These are phyloP conservation scores for Trachelus iudaicus DNA, from an alignment of 2,888 invertebrate genomes.

Conservation along the genomic window DNA sequence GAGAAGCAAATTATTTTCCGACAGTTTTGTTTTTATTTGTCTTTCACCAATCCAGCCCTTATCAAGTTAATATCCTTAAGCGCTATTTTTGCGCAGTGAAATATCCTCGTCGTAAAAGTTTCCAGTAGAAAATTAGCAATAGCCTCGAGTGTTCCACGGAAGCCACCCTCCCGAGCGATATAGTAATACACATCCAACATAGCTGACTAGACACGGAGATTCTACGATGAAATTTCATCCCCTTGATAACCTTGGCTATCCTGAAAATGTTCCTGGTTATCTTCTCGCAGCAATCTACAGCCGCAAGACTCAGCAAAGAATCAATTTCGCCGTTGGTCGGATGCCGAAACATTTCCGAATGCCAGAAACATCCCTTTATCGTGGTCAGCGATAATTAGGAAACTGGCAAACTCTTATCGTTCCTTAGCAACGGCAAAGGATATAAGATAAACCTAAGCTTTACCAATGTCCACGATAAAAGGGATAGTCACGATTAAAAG, in stretches of 20 bases:
- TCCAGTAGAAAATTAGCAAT: neutral
- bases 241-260: neutral
- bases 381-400: neutral
- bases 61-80: neutral
- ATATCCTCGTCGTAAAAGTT: neutral
- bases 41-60: neutral
- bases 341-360: neutral
- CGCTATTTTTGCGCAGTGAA: neutral
- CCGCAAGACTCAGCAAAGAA: neutral
- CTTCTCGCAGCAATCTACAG: neutral
- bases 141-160: neutral
- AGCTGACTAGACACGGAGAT: neutral
- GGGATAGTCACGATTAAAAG: too few relatives aligned
- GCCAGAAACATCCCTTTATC: neutral
- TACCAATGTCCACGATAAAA: too few relatives aligned
- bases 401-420: neutral
- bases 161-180: neutral
- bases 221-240: neutral
- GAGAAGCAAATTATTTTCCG: neutral
- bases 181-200: neutral
- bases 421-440: neutral
- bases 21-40: neutral
- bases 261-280: neutral
- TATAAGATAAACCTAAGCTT: too few relatives aligned
- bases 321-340: neutral